phyloP scores from a whole-genome alignment of 2,888 invertebrate species.

The Catocala nupta region DNA sequence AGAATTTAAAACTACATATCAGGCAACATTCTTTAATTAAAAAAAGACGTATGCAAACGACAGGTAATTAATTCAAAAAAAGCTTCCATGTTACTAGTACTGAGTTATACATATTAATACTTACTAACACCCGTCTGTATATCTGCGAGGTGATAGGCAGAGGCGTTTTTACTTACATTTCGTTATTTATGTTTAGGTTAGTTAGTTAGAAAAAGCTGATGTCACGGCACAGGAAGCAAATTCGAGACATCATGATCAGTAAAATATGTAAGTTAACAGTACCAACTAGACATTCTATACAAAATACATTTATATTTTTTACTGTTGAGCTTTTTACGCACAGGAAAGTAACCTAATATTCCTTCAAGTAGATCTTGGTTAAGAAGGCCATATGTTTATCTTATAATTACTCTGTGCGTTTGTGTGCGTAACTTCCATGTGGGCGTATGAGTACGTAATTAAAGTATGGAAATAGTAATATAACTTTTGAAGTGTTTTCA shows the following conservation, averaged over 20 bases:
- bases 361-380: constrained; percentile 63
- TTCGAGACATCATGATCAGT: no score
- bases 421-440: constrained; percentile 65
- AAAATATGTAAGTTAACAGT: no score
- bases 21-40: constrained; percentile 22
- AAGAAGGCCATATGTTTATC: constrained; percentile 82
- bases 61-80: constrained; percentile 35
- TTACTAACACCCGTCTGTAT: neutral
- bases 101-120: neutral
- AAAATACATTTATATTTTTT: constrained; percentile 31
- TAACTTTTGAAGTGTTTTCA: constrained; percentile 86
- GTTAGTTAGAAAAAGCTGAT: no score
- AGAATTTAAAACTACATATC: constrained; percentile 28
- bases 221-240: no score
- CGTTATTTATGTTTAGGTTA: no score
- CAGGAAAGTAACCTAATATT: constrained; percentile 75
- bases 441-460: constrained; percentile 79
- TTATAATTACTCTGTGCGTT: constrained; percentile 69
- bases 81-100: constrained; percentile 22
- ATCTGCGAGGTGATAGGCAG: no score
- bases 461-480: constrained; percentile 87
- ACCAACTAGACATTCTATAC: neutral
- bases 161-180: no score
- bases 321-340: constrained; percentile 35
- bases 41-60: constrained; percentile 34